Base-by-base conservation (phyloP, 1,140 invertebrate genomes). In the Ips typographus region DNA sequence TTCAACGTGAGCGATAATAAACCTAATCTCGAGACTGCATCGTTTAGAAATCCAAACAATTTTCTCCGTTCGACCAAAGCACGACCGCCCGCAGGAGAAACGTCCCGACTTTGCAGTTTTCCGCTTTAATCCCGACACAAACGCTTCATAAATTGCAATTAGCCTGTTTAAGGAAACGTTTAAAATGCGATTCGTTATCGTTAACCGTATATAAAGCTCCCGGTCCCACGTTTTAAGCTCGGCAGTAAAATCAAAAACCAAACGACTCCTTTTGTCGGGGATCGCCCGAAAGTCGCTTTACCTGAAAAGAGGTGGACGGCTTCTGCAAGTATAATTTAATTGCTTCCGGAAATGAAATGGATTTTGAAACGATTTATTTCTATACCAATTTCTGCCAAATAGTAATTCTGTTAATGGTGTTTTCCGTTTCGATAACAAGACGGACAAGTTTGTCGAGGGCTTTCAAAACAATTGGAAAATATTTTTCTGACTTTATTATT, bases 381-480 rank as follows among this genome's bases (percentile, higher is more conserved):
- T 4, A 37, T 37, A 22, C 22, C 22, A 22, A 22, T 22, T 42
- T 22, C 22, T 22, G 22, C 22, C 22, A 22, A 22, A 22, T 22
- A 22, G 60, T 65, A 65, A 65, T 65, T 65, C 62, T 42, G 43
- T 52, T 65, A 65, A 65, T 65, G 62, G 62, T 55, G 47, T 65
- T 65, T 65, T 55, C 62, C 40, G 62, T 65, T 49, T 56, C 62
- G 40, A 65, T 65, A 65, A 65, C 51, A 65, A 65, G 62, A 56
- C 39, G 56, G 53, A 65, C 53, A 65, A 65, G 51, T 65, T 65
- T 53, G 62, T 55, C 51, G 62, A 65, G 62, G 56, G 62, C 62
- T 65, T 65, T 65, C 62, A 65, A 65, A 65, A 65, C 62, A 65
- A 65, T 65, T 65, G 62, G 62, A 65, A 65, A 65, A 65, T 65